Conservation (phyloP, 2,888 invertebrate species). For the Aphodius sticticus region DNA sequence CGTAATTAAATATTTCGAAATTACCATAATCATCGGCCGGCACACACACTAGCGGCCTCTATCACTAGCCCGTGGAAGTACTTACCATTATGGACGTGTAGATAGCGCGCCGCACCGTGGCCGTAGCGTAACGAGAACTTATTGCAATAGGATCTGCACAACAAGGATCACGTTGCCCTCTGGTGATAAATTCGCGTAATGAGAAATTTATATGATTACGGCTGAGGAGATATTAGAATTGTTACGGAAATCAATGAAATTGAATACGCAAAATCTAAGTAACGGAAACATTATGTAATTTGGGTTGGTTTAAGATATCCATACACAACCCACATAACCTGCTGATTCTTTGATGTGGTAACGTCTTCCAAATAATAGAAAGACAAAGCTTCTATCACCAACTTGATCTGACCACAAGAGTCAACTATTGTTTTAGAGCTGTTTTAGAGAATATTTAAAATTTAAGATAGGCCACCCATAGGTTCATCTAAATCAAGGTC, state of each 20-base stretch:
- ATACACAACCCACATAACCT: too few relatives aligned
- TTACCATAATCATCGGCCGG: neutral
- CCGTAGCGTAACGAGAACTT: neutral
- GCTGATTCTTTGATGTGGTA: too few relatives aligned
- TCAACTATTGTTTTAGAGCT: too few relatives aligned
- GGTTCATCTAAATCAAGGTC: too few relatives aligned
- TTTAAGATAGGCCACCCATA: too few relatives aligned
- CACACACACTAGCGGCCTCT: neutral
- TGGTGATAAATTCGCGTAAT: neutral
- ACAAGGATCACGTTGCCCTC: neutral
- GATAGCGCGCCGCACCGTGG: neutral
- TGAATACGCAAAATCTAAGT: neutral
- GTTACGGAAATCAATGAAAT: neutral
- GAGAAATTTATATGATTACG: neutral
- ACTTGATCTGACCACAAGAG: too few relatives aligned
- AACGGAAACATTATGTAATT: too few relatives aligned
- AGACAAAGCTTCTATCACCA: too few relatives aligned
- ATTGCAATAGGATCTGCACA: neutral
- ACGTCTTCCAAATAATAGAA: too few relatives aligned
- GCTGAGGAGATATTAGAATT: neutral
- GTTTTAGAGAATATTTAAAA: too few relatives aligned
- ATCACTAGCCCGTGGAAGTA: neutral
- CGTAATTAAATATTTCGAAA: constrained; percentile 4
- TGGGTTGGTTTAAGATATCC: too few relatives aligned
- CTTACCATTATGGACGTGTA: neutral